A percentile compares a stretch with the other conserved stretches of the same genome.
Conservation (phyloP, 1,140 invertebrate genomes). For the Adelges cooleyi region DNA sequence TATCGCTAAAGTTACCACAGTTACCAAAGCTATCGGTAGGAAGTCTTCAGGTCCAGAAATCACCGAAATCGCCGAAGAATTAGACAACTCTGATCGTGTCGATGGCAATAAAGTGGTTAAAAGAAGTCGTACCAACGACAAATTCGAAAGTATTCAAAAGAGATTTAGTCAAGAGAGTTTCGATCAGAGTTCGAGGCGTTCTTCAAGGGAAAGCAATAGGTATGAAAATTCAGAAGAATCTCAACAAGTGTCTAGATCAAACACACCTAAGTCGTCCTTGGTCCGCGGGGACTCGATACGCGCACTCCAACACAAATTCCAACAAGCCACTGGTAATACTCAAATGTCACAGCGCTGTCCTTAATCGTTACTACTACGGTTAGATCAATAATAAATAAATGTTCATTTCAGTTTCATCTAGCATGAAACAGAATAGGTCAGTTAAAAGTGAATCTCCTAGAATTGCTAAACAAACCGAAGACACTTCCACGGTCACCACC, state of each 20-base stretch:
- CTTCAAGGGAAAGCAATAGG: neutral
- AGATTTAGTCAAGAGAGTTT: constrained; percentile 21
- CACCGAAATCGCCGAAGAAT: constrained; percentile 4
- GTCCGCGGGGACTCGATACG: constrained; percentile 50
- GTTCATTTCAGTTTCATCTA: constrained; percentile 33
- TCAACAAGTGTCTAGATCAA: neutral
- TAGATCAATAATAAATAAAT: no score
- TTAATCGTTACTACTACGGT: no score
- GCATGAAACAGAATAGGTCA: constrained; percentile 30
- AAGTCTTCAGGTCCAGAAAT: constrained; percentile 4
- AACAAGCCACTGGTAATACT: constrained; percentile 50
- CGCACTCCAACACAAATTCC: constrained; percentile 59
- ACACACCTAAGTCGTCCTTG: constrained; percentile 30
- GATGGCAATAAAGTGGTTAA: constrained; percentile 16
- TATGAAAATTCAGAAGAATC: neutral
- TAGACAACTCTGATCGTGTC: neutral
- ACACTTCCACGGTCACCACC: neutral
- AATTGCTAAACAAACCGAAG: neutral
- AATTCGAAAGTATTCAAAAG: constrained; percentile 18
- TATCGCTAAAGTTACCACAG: constrained; percentile 32
- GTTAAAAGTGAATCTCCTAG: neutral
- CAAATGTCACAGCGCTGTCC: no score
- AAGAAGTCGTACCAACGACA: constrained; percentile 10
- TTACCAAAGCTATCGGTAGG: constrained; percentile 23
- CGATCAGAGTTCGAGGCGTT: neutral